These are phyloP conservation scores for Danio albolineatus DNA, from an alignment of 2,797 vertebrate genomes.

Conservation along the genomic window DNA sequence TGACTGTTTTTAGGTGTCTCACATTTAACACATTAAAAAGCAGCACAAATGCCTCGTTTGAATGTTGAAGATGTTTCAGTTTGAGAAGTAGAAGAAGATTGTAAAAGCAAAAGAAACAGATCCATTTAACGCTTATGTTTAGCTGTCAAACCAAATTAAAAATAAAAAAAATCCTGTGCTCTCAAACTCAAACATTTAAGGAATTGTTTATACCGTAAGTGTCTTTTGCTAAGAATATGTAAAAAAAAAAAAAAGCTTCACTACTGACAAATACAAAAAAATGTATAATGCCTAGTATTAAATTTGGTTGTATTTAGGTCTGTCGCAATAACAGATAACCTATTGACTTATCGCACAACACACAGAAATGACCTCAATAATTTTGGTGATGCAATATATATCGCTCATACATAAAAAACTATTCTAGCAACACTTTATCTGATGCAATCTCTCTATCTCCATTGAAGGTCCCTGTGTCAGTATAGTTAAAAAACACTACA, in stretches of 20 bases:
- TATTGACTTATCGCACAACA: too few relatives aligned
- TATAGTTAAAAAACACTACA: too few relatives aligned
- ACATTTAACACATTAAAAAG: not conserved
- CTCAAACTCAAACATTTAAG: not conserved
- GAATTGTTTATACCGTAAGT: not conserved
- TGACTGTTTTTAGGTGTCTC: not conserved
- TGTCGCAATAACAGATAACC: too few relatives aligned
- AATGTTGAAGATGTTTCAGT: too few relatives aligned
- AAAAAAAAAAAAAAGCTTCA: too few relatives aligned
- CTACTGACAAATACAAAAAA: not conserved
- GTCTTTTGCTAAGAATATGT: not conserved
- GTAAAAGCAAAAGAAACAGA: not conserved
- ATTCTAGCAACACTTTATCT: too few relatives aligned
- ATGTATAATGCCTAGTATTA: not conserved
- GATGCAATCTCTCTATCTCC: too few relatives aligned
- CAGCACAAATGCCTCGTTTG: not conserved
- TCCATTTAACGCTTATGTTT: not conserved
- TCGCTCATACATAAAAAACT: too few relatives aligned
- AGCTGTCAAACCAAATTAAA: not conserved
- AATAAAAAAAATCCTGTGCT: slow-evolving; percentile 24
- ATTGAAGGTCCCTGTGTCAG: too few relatives aligned
- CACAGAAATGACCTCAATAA: too few relatives aligned
- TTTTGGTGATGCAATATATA: too few relatives aligned
- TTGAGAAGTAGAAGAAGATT: not conserved
- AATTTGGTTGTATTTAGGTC: too few relatives aligned